Percentiles rank a stretch among this genome's conserved stretches.
Conservation (phyloP, 2,888 invertebrate species). For the Heliconius aoede region DNA sequence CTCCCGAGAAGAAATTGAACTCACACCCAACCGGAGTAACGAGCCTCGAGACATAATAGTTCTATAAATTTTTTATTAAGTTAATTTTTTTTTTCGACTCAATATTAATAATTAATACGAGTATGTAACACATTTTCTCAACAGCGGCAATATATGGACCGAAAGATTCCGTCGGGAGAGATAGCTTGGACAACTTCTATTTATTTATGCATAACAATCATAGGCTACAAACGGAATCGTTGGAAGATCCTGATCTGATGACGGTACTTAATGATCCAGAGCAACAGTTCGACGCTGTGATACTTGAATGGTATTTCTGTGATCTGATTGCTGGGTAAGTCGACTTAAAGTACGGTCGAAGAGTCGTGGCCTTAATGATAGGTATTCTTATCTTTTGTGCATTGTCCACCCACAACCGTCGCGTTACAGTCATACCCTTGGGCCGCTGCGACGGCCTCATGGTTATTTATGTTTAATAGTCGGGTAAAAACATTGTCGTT, state of each 20-base stretch:
- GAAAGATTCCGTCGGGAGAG: neutral
- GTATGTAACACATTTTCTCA: neutral
- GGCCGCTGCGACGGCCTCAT: no score
- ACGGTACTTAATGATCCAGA: constrained; percentile 7
- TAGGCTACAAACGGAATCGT: neutral
- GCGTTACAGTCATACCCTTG: no score
- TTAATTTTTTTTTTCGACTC: no score
- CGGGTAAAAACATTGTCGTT: no score
- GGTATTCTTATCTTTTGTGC: no score
- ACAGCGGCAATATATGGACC: neutral
- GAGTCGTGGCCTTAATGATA: no score
- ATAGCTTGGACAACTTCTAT: neutral
- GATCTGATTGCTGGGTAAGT: constrained; percentile 47
- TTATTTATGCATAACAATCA: neutral
- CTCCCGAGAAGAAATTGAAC: no score
- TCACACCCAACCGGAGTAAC: no score
- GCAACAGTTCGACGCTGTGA: constrained; percentile 58
- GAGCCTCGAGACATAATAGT: neutral
- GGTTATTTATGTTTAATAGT: no score
- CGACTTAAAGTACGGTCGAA: neutral
- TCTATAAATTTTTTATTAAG: no score
- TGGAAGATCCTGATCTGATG: neutral
- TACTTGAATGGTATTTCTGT: constrained; percentile 64
- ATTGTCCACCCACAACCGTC: no score
- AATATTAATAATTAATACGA: no score